A percentile compares a stretch with the other conserved stretches of the same genome.
Conservation (phyloP, 2,113 vertebrate genomes). For the Phalacrocorax brasilianus region DNA sequence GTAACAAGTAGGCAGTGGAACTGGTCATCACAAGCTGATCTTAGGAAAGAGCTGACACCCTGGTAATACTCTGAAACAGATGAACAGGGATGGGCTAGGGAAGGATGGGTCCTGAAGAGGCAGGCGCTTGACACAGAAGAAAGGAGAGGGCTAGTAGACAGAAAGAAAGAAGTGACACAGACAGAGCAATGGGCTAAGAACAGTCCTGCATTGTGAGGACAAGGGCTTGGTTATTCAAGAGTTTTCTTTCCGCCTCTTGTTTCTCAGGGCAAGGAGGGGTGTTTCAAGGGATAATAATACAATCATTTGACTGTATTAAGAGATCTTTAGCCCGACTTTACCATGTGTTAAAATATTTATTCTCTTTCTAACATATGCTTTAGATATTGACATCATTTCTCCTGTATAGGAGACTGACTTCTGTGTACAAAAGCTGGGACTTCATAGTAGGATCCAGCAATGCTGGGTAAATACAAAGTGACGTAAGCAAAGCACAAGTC, state of each 20-base stretch:
- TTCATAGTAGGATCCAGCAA: neutral
- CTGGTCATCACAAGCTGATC: neutral
- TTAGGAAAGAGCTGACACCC: neutral
- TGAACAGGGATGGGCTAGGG: neutral
- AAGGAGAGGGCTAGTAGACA: neutral
- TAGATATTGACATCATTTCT: neutral
- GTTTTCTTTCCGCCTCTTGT: constrained; percentile 53
- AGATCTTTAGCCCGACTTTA: constrained; percentile 39
- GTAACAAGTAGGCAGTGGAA: neutral
- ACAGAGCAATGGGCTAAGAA: neutral
- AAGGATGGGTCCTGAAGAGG: neutral
- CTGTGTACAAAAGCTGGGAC: constrained; percentile 13
- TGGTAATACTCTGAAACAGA: neutral
- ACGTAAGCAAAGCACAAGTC: constrained; percentile 6
- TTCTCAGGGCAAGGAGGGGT: neutral
- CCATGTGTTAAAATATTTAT: constrained; percentile 55
- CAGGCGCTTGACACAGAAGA: neutral
- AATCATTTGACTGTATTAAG: constrained; percentile 40
- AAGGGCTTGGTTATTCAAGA: constrained; percentile 37
- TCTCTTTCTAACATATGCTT: constrained; percentile 33
- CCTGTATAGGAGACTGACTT: neutral
- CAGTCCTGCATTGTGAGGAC: constrained; percentile 34
- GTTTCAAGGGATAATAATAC: constrained; percentile 40
- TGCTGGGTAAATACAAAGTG: constrained; percentile 31
- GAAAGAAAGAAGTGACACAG: neutral